A percentile compares a stretch with the other conserved stretches of the same genome.
phyloP scores from a whole-genome alignment of 2,797 vertebrate genomes.

The Falco rusticolus region DNA sequence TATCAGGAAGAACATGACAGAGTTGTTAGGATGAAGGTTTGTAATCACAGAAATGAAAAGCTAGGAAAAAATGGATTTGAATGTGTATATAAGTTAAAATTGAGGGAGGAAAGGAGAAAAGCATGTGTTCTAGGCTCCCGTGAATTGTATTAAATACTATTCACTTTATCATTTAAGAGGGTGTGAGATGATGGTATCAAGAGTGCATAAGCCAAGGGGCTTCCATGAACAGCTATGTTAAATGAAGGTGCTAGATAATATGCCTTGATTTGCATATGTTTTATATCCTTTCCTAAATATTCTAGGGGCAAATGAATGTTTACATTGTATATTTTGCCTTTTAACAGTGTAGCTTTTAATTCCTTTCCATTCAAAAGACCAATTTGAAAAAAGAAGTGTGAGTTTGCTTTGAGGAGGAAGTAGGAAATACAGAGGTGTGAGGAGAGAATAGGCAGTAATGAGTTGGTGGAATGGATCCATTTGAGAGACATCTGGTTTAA shows the following conservation, averaged over 20 bases:
- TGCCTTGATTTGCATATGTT: constrained; percentile 27
- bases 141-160: neutral
- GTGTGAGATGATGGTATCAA: neutral
- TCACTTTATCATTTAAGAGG: constrained; percentile 18
- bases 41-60: constrained; percentile 46
- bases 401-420: neutral
- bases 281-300: constrained; percentile 18
- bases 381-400: neutral
- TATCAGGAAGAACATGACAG: neutral
- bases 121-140: neutral
- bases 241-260: constrained; percentile 35
- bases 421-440: neutral
- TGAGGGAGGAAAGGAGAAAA: neutral
- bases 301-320: constrained; percentile 36
- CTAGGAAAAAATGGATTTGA: neutral
- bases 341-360: constrained; percentile 25
- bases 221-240: constrained; percentile 27
- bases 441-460: neutral
- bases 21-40: constrained; percentile 31
- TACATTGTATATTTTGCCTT: constrained; percentile 24
- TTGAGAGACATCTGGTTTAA: constrained; percentile 14
- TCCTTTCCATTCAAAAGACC: constrained; percentile 1
- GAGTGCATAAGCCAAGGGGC: neutral
- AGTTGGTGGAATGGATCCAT: neutral
- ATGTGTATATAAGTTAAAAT: constrained; percentile 10